A percentile compares a stretch with the other conserved stretches of the same genome.
Evolutionary conservation across 64 coral and sea anemone species (phyloP).

Genomic region (Hydrozoanthus tunicans): DNA sequence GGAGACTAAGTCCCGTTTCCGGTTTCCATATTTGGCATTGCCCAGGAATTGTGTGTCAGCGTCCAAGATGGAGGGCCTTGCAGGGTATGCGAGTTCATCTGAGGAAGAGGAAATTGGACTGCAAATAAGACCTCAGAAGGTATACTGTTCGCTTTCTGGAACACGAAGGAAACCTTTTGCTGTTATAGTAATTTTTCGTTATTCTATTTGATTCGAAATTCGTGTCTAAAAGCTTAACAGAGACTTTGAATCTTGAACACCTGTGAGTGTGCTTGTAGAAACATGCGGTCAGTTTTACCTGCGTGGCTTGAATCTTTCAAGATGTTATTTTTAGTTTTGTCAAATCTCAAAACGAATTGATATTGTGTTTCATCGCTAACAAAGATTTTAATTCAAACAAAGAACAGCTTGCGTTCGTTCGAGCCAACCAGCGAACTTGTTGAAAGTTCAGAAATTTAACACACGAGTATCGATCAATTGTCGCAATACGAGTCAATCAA

Average conservation of each 20-base stretch:
- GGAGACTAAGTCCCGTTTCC: slow-evolving; percentile 28
- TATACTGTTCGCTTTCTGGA: neutral
- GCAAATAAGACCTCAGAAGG: slow-evolving; percentile 44
- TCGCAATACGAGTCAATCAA: too few species aligned
- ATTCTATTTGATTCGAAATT: too few species aligned
- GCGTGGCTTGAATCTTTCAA: too few species aligned
- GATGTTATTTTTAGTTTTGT: too few species aligned
- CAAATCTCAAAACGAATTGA: too few species aligned
- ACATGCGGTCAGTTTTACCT: neutral
- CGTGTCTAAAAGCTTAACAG: neutral
- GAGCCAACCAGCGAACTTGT: too few species aligned
- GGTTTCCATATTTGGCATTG: slow-evolving; percentile 61
- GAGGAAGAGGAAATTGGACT: slow-evolving; percentile 58
- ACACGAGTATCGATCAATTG: too few species aligned
- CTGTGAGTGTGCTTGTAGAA: neutral
- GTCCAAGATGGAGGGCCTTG: slow-evolving; percentile 48
- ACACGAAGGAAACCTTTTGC: neutral
- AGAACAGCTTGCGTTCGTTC: too few species aligned
- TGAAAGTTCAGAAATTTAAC: too few species aligned
- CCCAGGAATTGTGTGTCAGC: neutral
- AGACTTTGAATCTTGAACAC: neutral
- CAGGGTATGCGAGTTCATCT: slow-evolving; percentile 39
- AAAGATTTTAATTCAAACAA: too few species aligned
- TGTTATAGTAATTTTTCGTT: too few species aligned
- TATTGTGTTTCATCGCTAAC: too few species aligned